phyloP scores from a whole-genome alignment of 2,888 invertebrate genomes.

The Strigamia maritima region DNA sequence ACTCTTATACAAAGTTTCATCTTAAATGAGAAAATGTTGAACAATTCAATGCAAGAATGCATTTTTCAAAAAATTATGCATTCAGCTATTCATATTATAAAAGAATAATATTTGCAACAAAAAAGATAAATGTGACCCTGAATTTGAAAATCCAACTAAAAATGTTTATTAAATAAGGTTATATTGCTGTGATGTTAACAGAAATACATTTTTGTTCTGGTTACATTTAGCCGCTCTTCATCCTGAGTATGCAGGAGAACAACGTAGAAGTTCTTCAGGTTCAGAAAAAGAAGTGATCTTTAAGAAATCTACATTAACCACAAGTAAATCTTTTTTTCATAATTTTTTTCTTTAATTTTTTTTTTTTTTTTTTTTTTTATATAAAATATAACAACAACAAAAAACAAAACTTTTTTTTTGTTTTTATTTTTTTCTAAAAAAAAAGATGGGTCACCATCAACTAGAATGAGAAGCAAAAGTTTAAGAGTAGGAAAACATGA shows the following conservation, averaged over 20 bases:
- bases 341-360: background rate
- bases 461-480: slow-evolving; percentile 29
- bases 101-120: too few species aligned
- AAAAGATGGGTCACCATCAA: slow-evolving; percentile 38
- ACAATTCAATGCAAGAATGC: too few species aligned
- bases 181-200: background rate
- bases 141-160: background rate
- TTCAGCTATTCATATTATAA: too few species aligned
- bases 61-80: too few species aligned
- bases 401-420: slow-evolving; percentile 36
- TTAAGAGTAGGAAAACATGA: background rate
- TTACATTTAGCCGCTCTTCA: slow-evolving; percentile 64
- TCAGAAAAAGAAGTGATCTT: slow-evolving; percentile 59
- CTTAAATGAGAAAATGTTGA: too few species aligned
- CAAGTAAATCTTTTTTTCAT: slow-evolving; percentile 13
- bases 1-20: too few species aligned
- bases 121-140: too few species aligned
- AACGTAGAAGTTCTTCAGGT: slow-evolving; percentile 81
- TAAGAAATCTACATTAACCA: background rate
- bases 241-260: slow-evolving; percentile 79
- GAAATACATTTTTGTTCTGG: background rate
- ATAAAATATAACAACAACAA: too few species aligned
- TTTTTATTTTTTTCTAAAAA: background rate
- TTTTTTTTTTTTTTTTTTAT: too few species aligned
- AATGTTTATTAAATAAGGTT: background rate